Conservation (phyloP, 1,140 invertebrate genomes). For the Anthonomus grandis region DNA sequence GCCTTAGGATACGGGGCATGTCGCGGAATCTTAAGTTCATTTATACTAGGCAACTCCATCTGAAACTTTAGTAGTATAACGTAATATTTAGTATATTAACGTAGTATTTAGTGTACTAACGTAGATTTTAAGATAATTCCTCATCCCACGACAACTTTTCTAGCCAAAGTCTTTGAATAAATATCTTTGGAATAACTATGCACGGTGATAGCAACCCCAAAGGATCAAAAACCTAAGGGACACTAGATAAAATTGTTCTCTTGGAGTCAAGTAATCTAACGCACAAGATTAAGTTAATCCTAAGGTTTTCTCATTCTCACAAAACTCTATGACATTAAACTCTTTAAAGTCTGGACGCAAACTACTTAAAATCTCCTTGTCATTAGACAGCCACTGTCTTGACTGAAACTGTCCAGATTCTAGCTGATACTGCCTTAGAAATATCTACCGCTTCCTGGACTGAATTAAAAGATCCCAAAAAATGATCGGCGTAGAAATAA, state of each 20-base stretch:
- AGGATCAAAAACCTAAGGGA: too few relatives aligned
- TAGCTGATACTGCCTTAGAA: conserved; percentile 28
- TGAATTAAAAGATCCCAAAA: too few relatives aligned
- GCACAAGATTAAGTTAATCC: not conserved
- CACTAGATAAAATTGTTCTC: too few relatives aligned
- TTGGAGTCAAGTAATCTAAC: too few relatives aligned
- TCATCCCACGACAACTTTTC: too few relatives aligned
- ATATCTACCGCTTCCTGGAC: too few relatives aligned
- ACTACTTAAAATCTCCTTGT: too few relatives aligned
- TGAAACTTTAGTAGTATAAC: too few relatives aligned
- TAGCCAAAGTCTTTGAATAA: too few relatives aligned
- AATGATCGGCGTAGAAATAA: not conserved
- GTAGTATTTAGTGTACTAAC: not conserved
- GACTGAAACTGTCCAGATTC: conserved; percentile 25
- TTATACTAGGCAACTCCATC: too few relatives aligned
- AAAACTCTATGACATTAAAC: not conserved
- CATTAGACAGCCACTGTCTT: too few relatives aligned
- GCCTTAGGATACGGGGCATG: not conserved
- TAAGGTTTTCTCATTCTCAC: conserved; percentile 8
- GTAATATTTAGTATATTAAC: too few relatives aligned
- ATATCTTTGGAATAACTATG: conserved; percentile 35
- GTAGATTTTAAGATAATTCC: conserved; percentile 16
- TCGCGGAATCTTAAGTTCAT: not conserved
- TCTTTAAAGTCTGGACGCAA: not conserved
- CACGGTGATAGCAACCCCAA: conserved; percentile 33